Evolutionary conservation across 2,888 invertebrate genomes (phyloP), one percentile per base, ranked within the genome.

Genomic region (Oligia latruncula): DNA sequence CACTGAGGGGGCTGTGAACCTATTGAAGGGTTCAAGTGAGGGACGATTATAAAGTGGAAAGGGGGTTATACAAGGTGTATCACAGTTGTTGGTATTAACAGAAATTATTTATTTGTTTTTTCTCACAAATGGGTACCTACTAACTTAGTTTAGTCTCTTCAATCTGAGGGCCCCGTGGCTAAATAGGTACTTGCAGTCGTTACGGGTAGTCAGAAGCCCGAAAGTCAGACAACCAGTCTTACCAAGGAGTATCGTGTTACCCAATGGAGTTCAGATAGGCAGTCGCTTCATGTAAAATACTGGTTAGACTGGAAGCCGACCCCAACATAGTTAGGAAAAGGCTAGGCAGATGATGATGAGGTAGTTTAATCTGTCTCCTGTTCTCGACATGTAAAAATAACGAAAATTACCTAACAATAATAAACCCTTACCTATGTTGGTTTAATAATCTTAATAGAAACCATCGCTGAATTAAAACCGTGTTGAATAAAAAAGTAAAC

Each of bases 1-100:
- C 68, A 82, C 29, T 23, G 62, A 62, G 49, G 75, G 80, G 76
- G 40, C 60, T 68, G 52, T 58, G 76, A 49, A 43, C 40, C 49
- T 76, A 40, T 64, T 40, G 58, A 64, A 20, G 76, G 76, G 76
- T 58, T 75, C 40, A 80, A 40, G 13, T 58, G 46, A 70, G 62
- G 29, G 62, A 17, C 17, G 64, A 75, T 64, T 64, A 64, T 49
- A 46, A 9, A 49, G 43, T 20, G 17, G 29, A 62, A 55, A 67
- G 60, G 66, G 52, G 23, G 3, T 17, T 52, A 0, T 35, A 64
- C 15, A 49, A 55, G 23, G 1, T 62, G 55, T 58, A 40, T n/a
- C 4, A 58, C 76, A 82, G 58, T 70, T 82, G 68, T 15, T 49
- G 17, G 29, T 58, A 1, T 68, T 68, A 40, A 67, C 13, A 68